phyloP scores from a whole-genome alignment of 2,113 vertebrate species.

The Hippocampus zosterae region DNA sequence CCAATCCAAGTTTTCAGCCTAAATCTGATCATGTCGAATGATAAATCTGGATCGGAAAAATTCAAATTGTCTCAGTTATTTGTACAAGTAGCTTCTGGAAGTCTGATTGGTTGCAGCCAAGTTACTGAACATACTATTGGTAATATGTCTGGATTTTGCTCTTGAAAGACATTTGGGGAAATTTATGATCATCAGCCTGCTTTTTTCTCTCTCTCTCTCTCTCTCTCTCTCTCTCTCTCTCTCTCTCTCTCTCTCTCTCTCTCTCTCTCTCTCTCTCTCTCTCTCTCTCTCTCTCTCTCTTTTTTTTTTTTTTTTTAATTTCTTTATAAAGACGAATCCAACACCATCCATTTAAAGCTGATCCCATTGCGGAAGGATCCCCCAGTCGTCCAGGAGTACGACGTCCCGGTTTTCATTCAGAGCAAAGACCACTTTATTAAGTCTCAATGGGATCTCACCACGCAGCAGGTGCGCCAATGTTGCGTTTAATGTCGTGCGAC shows the following conservation, averaged over 20 bases:
- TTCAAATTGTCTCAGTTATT: not conserved
- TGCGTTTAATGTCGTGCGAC: not conserved
- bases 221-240: not conserved
- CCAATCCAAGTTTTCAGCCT: not conserved
- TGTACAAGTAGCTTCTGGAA: not conserved
- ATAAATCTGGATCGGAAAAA: not conserved
- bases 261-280: not conserved
- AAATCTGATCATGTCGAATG: not conserved
- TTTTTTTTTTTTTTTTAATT: too few species aligned
- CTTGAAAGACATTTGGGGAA: not conserved
- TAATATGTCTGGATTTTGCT: too few species aligned
- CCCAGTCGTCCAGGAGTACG: conserved; percentile 88
- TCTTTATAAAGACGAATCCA: conserved; percentile 82
- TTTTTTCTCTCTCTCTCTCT: not conserved
- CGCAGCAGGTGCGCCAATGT: conserved; percentile 81
- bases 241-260: not conserved
- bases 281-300: not conserved
- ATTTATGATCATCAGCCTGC: too few species aligned
- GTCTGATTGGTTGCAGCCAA: not conserved
- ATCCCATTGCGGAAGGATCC: conserved; percentile 88
- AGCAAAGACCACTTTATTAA: conserved; percentile 90
- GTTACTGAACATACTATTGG: not conserved
- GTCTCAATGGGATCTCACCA: conserved; percentile 96
- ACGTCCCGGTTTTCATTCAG: conserved; percentile 91
- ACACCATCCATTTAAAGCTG: conserved; percentile 94